phyloP scores from a whole-genome alignment of 2,888 invertebrate species.

The Entomobrya multifasciata region DNA sequence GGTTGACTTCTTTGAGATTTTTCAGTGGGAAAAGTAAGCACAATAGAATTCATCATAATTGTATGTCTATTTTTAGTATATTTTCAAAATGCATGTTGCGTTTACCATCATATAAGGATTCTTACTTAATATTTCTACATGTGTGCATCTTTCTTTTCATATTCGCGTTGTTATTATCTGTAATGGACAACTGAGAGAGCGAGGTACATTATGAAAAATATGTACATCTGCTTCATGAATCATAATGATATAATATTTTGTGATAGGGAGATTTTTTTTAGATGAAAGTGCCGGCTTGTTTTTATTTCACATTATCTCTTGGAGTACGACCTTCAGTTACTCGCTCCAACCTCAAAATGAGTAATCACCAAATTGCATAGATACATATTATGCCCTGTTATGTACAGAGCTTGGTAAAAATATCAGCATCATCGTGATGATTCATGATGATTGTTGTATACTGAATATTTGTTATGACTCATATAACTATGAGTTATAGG shows the following conservation, averaged over 20 bases:
- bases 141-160: too few relatives aligned
- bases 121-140: too few relatives aligned
- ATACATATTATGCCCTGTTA: too few relatives aligned
- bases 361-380: conserved; percentile 14
- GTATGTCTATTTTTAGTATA: not conserved
- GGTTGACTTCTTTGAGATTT: conserved; percentile 71
- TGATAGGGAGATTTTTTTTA: not conserved
- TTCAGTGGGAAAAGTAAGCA: conserved; percentile 72
- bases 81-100: not conserved
- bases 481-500: too few relatives aligned
- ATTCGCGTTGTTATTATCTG: not conserved
- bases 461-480: too few relatives aligned
- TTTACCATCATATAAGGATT: conserved; percentile 4
- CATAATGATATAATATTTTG: not conserved
- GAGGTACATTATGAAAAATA: not conserved
- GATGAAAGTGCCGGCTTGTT: conserved; percentile 8
- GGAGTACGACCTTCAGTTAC: conserved; percentile 16
- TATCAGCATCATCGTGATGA: too few relatives aligned
- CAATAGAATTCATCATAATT: not conserved
- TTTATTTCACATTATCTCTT: not conserved
- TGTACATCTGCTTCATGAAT: not conserved
- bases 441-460: too few relatives aligned
- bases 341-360: conserved; percentile 9
- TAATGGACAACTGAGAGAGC: not conserved
- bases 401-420: too few relatives aligned